Evolutionary conservation across 2,797 vertebrate genomes (phyloP), one percentile per base, ranked within the genome.

Genomic region (Pangasius larnaudii): DNA sequence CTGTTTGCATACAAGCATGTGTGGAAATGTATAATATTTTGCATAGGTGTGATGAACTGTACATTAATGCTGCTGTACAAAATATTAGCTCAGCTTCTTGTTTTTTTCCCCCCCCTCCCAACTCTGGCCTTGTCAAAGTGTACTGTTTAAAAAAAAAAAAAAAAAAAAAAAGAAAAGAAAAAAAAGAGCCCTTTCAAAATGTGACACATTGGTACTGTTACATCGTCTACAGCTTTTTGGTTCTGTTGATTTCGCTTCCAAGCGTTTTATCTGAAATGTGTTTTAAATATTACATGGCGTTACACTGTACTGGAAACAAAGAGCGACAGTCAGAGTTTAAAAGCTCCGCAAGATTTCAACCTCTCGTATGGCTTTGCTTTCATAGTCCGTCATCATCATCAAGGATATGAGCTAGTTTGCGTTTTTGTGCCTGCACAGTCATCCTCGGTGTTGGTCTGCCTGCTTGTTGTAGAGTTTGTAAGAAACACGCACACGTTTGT

Each of bases 51-150:
- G 71, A 61, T 51, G 71, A 82, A 67, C 67, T 91, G 88, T 90
- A 89, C 88, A 88, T 89, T 84, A 74, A 46, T 59, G 81, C 74
- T 84, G 72, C 79, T 90, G 53, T 88, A 86, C 46, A 79, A 81
- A 59, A 59, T 51, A 51, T 86, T 59, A 22, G n/a, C 18, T 84
- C 63, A 36, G 27, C 42, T 84, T 56, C 49, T 36, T 53, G 33
- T 19, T 49, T 56, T 22, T n/a, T 56, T 5, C n/a, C n/a, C n/a
- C 53, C 22, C 81, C 65, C 22, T 49, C 0, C 42, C 36, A 75
- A 51, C 59, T 81, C 42, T 85, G 74, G 75, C 53, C 81, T 87
- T 87, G 91, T 93, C 92, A 92, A 93, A 92, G 80, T 89, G 51
- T 49, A 46, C 84, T 86, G 87, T 89, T 80, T 75, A 80, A 72